Base-by-base conservation (phyloP, 2,888 invertebrate species). In the Adelphocoris suturalis region DNA sequence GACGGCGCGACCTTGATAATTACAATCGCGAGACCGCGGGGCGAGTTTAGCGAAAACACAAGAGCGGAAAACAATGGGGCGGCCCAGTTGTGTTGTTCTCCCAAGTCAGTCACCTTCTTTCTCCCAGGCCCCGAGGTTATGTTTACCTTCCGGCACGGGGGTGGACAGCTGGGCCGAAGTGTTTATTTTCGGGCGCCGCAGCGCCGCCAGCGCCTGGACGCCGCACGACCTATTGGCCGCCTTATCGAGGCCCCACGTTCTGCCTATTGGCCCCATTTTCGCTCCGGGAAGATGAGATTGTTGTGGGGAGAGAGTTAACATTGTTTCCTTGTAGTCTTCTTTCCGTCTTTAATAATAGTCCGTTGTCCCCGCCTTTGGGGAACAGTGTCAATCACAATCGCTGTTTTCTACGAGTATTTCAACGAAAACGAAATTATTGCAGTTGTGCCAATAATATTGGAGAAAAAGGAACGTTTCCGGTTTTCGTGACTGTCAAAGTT, bases 161-260 rank as follows among this genome's bases (percentile, higher is more conserved):
- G 68, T 68, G 68, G 68, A 68, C 68, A 68, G 19, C 68, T 9
- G 12, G 13, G 23, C 23, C 37, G 37, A 37, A 7, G 37, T 37
- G 68, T 68, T 19, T 68, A 23, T 23, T 68, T 68, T 68, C 23
- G 23, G 19, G 61, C n/a, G n/a, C 14, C 16, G 14, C 19, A 16
- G 61, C 61, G 61, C 68, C 68, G 68, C 68, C 19, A 68, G 68
- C 68, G 23, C 68, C 68, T 68, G 68, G 23, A 23, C 19, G 68
- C 23, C 68, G 68, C 9, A 23, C 27, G 68, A 68, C 68, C 68
- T 68, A 68, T 68, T 68, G 68, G 23, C 68, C 68, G 68, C 68
- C 68, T 68, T 68, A 19, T 23, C 68, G 68, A 27, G 68, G 68
- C 68, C 68, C 27, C 68, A 68, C 68, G 68, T 68, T 68, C 68